Conservation (phyloP, 2,113 vertebrate species). For the Bubo bubo region DNA sequence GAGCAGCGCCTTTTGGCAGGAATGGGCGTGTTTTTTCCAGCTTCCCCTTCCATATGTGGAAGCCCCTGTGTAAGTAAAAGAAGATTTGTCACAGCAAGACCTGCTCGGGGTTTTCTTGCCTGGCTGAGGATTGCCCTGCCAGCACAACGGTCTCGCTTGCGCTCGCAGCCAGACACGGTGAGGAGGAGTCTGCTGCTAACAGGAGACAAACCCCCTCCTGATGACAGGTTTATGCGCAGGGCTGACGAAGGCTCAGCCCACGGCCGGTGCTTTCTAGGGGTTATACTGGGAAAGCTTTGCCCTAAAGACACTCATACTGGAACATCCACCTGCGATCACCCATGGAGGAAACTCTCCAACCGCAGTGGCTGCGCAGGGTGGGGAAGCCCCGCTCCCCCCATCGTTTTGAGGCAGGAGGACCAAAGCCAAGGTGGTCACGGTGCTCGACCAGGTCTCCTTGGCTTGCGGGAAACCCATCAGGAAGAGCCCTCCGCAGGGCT, state of each 20-base stretch:
- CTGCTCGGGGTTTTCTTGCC: background rate
- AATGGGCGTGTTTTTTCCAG: background rate
- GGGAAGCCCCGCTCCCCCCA: background rate
- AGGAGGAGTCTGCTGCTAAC: background rate
- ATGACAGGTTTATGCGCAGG: accelerated
- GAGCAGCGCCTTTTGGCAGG: background rate
- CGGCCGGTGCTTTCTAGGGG: accelerated
- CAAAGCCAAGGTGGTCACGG: background rate
- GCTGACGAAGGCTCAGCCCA: background rate
- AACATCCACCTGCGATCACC: accelerated
- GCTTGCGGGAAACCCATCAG: accelerated
- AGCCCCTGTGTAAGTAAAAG: background rate
- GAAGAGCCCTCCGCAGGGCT: background rate
- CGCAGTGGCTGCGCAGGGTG: accelerated
- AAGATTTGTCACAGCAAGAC: background rate
- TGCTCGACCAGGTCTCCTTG: background rate
- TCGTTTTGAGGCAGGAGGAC: background rate
- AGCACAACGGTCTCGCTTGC: background rate
- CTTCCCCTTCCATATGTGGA: background rate
- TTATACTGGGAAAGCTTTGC: background rate
- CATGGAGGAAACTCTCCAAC: background rate
- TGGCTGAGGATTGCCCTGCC: background rate
- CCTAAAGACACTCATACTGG: background rate
- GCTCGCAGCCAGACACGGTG: accelerated
- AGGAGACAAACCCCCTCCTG: background rate